Percentiles rank a stretch among this genome's conserved stretches.
phyloP scores from a whole-genome alignment of 2,113 vertebrate species.

The Gambusia affinis region DNA sequence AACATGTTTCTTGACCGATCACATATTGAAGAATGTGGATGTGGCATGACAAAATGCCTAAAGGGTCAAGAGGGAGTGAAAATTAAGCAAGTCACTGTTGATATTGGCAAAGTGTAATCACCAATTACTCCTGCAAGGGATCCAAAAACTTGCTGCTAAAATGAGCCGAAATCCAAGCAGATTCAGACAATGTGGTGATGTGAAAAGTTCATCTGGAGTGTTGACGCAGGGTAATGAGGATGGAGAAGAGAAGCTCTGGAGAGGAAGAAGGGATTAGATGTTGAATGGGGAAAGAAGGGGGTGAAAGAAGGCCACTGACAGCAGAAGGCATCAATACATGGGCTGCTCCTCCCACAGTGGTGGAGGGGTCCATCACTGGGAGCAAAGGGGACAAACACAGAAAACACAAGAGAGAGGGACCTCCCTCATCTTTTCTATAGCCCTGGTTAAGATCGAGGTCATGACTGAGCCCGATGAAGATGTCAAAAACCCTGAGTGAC shows the following conservation, averaged over 20 bases:
- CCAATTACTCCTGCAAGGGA: not conserved
- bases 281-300: constrained; percentile 63
- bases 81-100: not conserved
- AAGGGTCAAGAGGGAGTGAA: not conserved
- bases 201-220: constrained; percentile 63
- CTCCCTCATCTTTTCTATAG: constrained; percentile 65
- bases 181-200: constrained; percentile 32
- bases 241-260: constrained; percentile 50
- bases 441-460: constrained; percentile 76
- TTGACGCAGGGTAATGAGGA: constrained; percentile 57
- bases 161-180: constrained; percentile 22
- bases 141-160: not conserved
- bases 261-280: constrained; percentile 74
- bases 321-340: constrained; percentile 76
- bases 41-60: not conserved
- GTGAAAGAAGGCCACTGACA: constrained; percentile 75
- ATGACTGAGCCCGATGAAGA: constrained; percentile 78
- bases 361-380: constrained; percentile 64
- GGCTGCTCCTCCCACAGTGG: constrained; percentile 60
- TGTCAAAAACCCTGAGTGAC: constrained; percentile 74
- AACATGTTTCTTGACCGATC: too few relatives aligned
- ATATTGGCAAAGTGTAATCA: not conserved
- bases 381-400: constrained; percentile 66
- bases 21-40: not conserved
- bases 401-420: constrained; percentile 75